A percentile compares a stretch with the other conserved stretches of the same genome.
Conservation (phyloP, 2,797 vertebrate species). For the Discoglossus pictus region DNA sequence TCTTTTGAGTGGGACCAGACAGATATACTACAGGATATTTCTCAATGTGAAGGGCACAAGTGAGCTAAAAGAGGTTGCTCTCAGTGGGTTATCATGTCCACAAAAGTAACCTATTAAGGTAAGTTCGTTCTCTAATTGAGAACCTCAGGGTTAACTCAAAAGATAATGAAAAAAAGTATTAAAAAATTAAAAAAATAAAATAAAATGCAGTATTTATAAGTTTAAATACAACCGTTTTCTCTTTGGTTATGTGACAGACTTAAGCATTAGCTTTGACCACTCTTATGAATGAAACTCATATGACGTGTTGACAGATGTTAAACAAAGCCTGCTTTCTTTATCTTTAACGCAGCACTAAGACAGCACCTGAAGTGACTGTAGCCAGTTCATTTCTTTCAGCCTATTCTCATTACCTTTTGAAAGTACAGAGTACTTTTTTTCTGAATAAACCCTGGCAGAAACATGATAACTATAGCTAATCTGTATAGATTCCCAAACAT, state of each 20-base stretch:
- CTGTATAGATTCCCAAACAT: slow-evolving; percentile 5
- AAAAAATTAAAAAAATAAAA: too few species aligned
- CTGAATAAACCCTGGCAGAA: slow-evolving; percentile 66
- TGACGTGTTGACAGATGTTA: slow-evolving; percentile 74
- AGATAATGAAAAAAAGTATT: too few species aligned
- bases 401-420: slow-evolving; percentile 79
- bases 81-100: too few species aligned
- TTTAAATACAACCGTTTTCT: too few species aligned
- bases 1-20: too few species aligned
- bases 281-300: slow-evolving; percentile 56
- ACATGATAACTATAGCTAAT: slow-evolving; percentile 58
- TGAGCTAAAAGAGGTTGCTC: too few species aligned
- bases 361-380: slow-evolving; percentile 61
- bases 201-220: too few species aligned
- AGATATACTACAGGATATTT: too few species aligned
- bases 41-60: too few species aligned
- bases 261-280: slow-evolving; percentile 10
- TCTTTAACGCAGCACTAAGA: slow-evolving; percentile 66
- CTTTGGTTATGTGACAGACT: background rate
- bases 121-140: too few species aligned
- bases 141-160: too few species aligned
- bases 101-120: too few species aligned
- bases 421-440: slow-evolving; percentile 57
- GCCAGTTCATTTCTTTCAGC: slow-evolving; percentile 79
- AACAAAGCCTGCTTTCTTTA: slow-evolving; percentile 66